Conservation (phyloP, 1,140 invertebrate genomes). For the Limonius californicus region DNA sequence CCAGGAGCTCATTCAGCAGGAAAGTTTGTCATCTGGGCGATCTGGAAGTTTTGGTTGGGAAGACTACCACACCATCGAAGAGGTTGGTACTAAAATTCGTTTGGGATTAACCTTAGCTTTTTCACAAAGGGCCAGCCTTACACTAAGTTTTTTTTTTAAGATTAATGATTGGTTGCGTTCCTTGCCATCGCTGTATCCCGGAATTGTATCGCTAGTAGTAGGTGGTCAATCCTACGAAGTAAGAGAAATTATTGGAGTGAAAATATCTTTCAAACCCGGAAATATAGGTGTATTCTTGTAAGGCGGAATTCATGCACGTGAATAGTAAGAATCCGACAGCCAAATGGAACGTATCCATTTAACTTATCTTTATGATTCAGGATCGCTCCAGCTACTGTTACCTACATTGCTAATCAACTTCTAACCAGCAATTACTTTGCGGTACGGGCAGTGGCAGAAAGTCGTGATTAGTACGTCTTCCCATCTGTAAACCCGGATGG, state of each 20-base stretch:
- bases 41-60: neutral
- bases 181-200: too few species aligned
- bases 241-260: neutral
- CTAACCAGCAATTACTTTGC: slow-evolving; percentile 50
- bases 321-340: slow-evolving; percentile 53
- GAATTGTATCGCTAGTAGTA: neutral
- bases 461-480: slow-evolving; percentile 70
- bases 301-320: too few species aligned
- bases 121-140: too few species aligned
- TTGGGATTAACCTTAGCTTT: neutral
- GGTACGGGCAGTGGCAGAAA: slow-evolving; percentile 50
- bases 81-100: neutral
- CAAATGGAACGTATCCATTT: too few species aligned
- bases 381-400: neutral
- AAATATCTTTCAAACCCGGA: neutral
- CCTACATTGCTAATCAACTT: slow-evolving; percentile 56
- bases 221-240: neutral
- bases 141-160: too few species aligned
- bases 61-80: neutral
- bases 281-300: too few species aligned
- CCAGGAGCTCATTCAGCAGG: neutral
- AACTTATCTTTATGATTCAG: too few species aligned
- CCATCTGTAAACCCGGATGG: slow-evolving; percentile 69
- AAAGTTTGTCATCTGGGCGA: neutral
- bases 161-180: too few species aligned